A percentile compares a stretch with the other conserved stretches of the same genome.
Conservation (phyloP, 2,888 invertebrate genomes). For the Rhagium mordax region DNA sequence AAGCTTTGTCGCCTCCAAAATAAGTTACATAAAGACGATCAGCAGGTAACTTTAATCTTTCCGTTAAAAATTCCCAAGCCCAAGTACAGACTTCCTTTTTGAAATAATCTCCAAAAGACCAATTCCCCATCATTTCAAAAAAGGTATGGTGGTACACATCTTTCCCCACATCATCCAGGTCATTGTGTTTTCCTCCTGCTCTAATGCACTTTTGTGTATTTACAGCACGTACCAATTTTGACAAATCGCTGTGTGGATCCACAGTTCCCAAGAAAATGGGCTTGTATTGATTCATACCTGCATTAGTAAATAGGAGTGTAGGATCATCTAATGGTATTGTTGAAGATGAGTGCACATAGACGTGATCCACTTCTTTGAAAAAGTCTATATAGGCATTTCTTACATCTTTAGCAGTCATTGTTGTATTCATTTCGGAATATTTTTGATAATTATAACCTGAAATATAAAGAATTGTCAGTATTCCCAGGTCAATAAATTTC, state of each 20-base stretch:
- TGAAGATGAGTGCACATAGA: conserved; percentile 97
- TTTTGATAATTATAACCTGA: neutral
- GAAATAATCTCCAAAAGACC: conserved; percentile 99
- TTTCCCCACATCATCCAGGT: conserved; percentile 99
- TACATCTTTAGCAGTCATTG: conserved; percentile 83
- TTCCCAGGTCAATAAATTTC: neutral
- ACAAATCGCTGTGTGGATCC: conserved; percentile 97
- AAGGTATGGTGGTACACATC: conserved; percentile 99
- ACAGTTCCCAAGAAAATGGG: conserved; percentile 97
- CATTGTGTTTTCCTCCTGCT: conserved; percentile 99
- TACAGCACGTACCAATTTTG: conserved; percentile 88
- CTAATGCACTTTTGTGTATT: conserved; percentile 99
- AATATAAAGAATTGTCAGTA: neutral
- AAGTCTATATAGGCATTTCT: conserved; percentile 91
- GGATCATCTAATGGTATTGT: conserved; percentile 99
- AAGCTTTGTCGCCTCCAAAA: conserved; percentile 91
- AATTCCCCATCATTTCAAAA: conserved; percentile 99
- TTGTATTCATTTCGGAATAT: conserved; percentile 48
- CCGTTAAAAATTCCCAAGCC: conserved; percentile 98
- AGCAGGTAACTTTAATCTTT: conserved; percentile 82
- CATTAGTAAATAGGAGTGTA: conserved; percentile 97
- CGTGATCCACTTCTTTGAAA: conserved; percentile 89
- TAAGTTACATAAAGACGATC: conserved; percentile 98
- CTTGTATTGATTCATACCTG: conserved; percentile 99
- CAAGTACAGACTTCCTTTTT: conserved; percentile 97